Evolutionary conservation across 2,888 invertebrate species (phyloP).

Genomic region (Drosophila kuntzei): DNA sequence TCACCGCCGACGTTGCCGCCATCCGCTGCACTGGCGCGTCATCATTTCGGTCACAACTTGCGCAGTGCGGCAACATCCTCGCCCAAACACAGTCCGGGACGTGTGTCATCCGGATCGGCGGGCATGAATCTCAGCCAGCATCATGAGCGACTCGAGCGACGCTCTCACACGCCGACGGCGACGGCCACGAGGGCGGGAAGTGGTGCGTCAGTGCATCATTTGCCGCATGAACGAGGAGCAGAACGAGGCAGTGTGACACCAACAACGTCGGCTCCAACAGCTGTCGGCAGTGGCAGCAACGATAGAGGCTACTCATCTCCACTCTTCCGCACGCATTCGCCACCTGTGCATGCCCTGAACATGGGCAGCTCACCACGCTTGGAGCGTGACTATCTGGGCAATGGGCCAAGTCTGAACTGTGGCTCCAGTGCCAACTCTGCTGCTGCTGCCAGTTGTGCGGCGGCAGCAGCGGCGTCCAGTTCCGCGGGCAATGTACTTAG

Average conservation of each 20-base stretch:
- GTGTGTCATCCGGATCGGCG: slow-evolving; percentile 33
- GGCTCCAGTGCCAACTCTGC: slow-evolving; percentile 35
- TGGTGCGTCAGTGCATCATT: slow-evolving; percentile 35
- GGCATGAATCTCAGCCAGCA: slow-evolving; percentile 80
- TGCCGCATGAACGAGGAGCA: slow-evolving; percentile 45
- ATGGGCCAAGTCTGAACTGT: slow-evolving; percentile 68
- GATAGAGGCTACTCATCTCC: slow-evolving; percentile 83
- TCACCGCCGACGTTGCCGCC: slow-evolving; percentile 63
- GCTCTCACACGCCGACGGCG: slow-evolving; percentile 75
- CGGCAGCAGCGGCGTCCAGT: slow-evolving; percentile 50
- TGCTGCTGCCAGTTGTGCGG: slow-evolving; percentile 57
- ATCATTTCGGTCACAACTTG: slow-evolving; percentile 66
- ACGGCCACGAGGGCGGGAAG: slow-evolving; percentile 61
- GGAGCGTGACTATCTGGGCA: slow-evolving; percentile 82
- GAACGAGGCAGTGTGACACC: slow-evolving; percentile 59
- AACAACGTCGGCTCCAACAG: slow-evolving; percentile 48
- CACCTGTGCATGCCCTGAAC: slow-evolving; percentile 65
- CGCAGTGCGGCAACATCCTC: slow-evolving; percentile 53
- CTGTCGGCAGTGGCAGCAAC: slow-evolving; percentile 56
- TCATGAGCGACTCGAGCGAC: slow-evolving; percentile 65
- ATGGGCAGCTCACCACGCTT: slow-evolving; percentile 76
- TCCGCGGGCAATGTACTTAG: slow-evolving; percentile 87
- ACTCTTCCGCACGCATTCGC: slow-evolving; percentile 71
- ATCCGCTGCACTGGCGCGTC: slow-evolving; percentile 54
- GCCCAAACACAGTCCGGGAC: slow-evolving; percentile 76